Base-by-base conservation (phyloP, 2,113 vertebrate genomes). In the Hippolais icterina region DNA sequence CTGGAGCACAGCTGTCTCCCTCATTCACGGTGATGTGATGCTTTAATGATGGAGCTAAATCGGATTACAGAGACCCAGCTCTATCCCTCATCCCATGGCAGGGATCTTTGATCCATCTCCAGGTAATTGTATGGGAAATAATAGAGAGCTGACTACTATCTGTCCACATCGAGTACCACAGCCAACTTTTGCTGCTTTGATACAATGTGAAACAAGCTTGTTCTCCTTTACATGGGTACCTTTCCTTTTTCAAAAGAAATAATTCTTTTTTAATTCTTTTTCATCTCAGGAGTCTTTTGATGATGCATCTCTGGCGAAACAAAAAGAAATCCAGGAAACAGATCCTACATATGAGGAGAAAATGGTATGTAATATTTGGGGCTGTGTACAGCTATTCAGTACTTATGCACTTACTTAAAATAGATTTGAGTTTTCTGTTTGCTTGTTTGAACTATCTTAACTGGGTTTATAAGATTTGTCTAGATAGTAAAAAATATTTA, bases 291-390 rank as follows among this genome's bases (percentile, higher is more conserved):
- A 98, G 91, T 96, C 97, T 35, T 98, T 98, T 93, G 98, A 98
- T 47, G 98, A 98, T 95, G 98, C 97, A 8, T 98, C 98, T 27
- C 98, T 98, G 54, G 98, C 98, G 56, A 98, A 98, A 89, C 98
- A 98, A 93, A 98, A 98, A 87, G 98, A 98, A 96, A 97, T 97
- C 41, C 98, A 96, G 80, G 99, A 99, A 97, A 97, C 97, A 87
- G 96, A 98, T 91, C 98, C 98, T 44, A 99, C 98, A 1, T 99
- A 99, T 60, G 99, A 99, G 97, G 99, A 99, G 97, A 99, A 99
- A 99, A 99, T 99, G 99, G 99, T 99, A 98, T 96, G 97, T 93
- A 83, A 8, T 39, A 3, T 88, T 52, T 90, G 60, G 18, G 20
- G 17, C 41, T 47, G 12, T 56, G 31, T 77, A 61, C 72, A 66